Evolutionary conservation across 1,140 invertebrate genomes (phyloP), one percentile per base, ranked within the genome.

Genomic region (Phenacoccus solenopsis): DNA sequence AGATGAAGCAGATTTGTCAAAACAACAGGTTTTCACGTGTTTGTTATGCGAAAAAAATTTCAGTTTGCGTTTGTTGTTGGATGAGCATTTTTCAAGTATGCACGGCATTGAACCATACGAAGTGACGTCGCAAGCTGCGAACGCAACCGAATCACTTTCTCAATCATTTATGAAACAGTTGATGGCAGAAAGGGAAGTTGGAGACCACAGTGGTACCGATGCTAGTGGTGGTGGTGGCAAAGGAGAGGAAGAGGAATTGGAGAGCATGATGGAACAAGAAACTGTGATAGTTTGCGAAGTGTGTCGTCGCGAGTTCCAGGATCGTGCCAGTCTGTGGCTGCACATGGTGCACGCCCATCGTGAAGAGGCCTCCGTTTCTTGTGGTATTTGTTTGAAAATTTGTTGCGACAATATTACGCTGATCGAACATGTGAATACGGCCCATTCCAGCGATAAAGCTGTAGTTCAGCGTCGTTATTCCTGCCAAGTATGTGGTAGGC

Each of bases 401-500:
- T 82, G 80, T 69, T 77, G 75, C 0, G 79, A 84, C 59, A 80
- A 81, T 72, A 75, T 75, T 2, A 80, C 82, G 71, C 76, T 85
- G 25, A 75, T 79, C 24, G 78, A 79, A 72, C 84, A 85, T 70
- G 78, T 84, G 0, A 79, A 82, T 70, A 79, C 78, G 73, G 82
- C 82, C 71, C 78, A 80, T 20, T 67, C 35, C 57, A 71, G 72
- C 57, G 73, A 73, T 21, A 72, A 68, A 27, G 72, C 70, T 9
- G 69, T 74, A 22, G 73, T 76, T 10, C 74, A 76, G 70, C 72
- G 75, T 27, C 70, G 76, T 2, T 77, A 77, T 57, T 74, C 73
- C 27, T 82, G 83, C 69, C 80, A 82, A n/a, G 80, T 85, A n/a
- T 85, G 84, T 73, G 81, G 80, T 21, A 80, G 83, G 69, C 82